A percentile compares a stretch with the other conserved stretches of the same genome.
phyloP scores from a whole-genome alignment of 92 coral and sea anemone species.

The Zoanthus sociatus region DNA sequence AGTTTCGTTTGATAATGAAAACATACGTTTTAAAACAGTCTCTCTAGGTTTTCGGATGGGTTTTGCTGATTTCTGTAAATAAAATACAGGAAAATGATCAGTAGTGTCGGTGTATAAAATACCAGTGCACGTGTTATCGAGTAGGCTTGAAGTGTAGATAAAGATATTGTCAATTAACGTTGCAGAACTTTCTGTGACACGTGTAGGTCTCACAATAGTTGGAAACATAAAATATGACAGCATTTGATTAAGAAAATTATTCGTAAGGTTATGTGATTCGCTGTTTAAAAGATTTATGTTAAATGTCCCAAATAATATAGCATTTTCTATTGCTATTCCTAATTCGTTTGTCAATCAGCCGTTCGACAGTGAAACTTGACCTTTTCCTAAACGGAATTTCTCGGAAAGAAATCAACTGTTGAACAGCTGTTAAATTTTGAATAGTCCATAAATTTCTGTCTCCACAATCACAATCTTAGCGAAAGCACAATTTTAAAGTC shows the following conservation, averaged over 20 bases:
- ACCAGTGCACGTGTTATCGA: neutral
- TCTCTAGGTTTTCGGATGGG: neutral
- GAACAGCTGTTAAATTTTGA: too few relatives aligned
- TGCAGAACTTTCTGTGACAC: conserved; percentile 5
- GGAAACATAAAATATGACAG: neutral
- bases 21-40: neutral
- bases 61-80: neutral
- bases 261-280: neutral
- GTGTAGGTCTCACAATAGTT: neutral
- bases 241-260: conserved; percentile 15
- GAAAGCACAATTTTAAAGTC: too few relatives aligned
- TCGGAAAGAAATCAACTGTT: too few relatives aligned
- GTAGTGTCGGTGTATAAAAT: neutral
- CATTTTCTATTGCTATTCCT: neutral
- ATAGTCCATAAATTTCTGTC: too few relatives aligned
- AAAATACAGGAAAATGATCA: conserved; percentile 15
- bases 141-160: neutral
- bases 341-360: too few relatives aligned
- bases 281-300: conserved; percentile 2
- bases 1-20: neutral
- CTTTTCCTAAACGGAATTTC: too few relatives aligned
- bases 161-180: conserved; percentile 2
- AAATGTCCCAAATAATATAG: neutral
- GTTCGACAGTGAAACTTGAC: too few relatives aligned
- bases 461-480: too few relatives aligned